Evolutionary conservation across 2,888 invertebrate genomes (phyloP).

Genomic region (Dicranocentrus wangi): DNA sequence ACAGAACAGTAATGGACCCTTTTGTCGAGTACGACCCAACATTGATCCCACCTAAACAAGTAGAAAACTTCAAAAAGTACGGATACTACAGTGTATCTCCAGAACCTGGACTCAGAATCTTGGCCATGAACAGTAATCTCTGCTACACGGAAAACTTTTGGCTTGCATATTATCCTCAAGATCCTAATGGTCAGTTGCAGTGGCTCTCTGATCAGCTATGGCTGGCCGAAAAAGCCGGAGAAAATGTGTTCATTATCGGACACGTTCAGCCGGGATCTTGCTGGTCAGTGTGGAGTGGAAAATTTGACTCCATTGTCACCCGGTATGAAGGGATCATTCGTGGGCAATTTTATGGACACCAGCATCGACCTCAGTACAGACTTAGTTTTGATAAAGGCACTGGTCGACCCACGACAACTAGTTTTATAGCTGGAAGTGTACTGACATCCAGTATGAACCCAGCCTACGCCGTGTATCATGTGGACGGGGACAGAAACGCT

Average conservation of each 20-base stretch:
- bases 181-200: conserved; percentile 84
- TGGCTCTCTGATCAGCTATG: conserved; percentile 86
- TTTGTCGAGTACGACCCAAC: conserved; percentile 14
- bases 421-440: conserved; percentile 81
- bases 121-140: conserved; percentile 87
- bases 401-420: conserved; percentile 77
- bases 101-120: conserved; percentile 80
- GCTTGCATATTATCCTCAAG: conserved; percentile 82
- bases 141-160: conserved; percentile 85
- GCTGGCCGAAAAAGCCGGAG: conserved; percentile 83
- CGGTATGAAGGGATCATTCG: conserved; percentile 68
- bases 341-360: conserved; percentile 86
- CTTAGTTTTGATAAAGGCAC: conserved; percentile 79
- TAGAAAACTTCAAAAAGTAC: conserved; percentile 79
- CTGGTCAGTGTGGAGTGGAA: conserved; percentile 64
- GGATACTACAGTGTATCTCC: conserved; percentile 87
- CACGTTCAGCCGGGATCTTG: conserved; percentile 81
- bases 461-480: conserved; percentile 84
- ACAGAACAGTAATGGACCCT: too few relatives aligned
- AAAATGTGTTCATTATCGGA: conserved; percentile 85
- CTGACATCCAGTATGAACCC: conserved; percentile 84
- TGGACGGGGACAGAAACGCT: conserved; percentile 77
- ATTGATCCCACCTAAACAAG: conserved; percentile 79
- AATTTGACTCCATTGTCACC: conserved; percentile 66
- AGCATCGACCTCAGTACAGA: conserved; percentile 84